These are phyloP conservation scores for Arnoldichthys spilopterus DNA, from an alignment of 2,797 vertebrate species.

Conservation along the genomic window DNA sequence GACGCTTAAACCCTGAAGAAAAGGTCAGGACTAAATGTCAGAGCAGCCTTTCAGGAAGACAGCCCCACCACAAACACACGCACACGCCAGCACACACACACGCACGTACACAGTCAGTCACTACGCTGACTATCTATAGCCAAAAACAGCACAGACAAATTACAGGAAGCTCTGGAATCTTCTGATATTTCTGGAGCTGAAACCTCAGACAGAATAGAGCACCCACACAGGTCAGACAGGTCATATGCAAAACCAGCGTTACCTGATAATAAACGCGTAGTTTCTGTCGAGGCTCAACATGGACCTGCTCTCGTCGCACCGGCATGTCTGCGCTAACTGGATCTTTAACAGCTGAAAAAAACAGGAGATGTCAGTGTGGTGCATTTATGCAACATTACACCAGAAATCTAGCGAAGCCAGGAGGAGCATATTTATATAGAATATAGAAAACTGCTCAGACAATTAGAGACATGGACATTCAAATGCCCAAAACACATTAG, in stretches of 20 bases:
- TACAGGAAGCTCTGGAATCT: conserved; percentile 86
- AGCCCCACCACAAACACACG: not conserved
- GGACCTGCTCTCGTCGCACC: conserved; percentile 82
- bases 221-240: not conserved
- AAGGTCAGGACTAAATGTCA: not conserved
- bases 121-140: not conserved
- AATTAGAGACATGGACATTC: no score
- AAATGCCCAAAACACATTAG: no score
- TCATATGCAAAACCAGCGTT: conserved; percentile 12
- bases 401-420: not conserved
- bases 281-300: conserved; percentile 84
- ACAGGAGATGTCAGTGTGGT: not conserved
- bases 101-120: not conserved
- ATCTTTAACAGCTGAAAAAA: conserved; percentile 82
- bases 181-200: conserved; percentile 63
- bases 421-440: no score
- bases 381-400: not conserved
- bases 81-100: not conserved
- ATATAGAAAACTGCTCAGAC: no score
- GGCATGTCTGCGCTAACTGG: conserved; percentile 80
- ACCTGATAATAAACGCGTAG: conserved; percentile 91
- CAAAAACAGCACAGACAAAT: conserved; percentile 56
- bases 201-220: conserved; percentile 62
- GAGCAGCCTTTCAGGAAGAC: not conserved
- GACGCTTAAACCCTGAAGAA: not conserved